Evolutionary conservation across 2,888 invertebrate genomes (phyloP).

Genomic region (Perdita meconis): DNA sequence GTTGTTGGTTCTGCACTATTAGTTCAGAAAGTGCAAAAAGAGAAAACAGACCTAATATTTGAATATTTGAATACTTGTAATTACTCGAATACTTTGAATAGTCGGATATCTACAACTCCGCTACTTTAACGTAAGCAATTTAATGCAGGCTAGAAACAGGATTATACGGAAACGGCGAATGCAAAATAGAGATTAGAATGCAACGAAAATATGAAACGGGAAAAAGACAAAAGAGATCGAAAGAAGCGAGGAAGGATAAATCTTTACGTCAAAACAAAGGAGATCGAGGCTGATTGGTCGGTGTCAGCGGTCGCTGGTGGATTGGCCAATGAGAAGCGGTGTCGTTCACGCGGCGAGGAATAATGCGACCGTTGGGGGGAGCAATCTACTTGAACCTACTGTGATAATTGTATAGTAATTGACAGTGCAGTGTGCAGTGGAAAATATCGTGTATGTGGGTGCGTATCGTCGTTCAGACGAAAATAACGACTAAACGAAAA

Average conservation of each 20-base stretch:
- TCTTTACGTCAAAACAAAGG: neutral
- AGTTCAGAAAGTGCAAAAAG: too few relatives aligned
- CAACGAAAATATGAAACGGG: neutral
- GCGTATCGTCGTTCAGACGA: slow-evolving; percentile 12
- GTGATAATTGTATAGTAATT: slow-evolving; percentile 53
- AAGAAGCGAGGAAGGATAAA: neutral
- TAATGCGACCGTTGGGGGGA: slow-evolving; percentile 39
- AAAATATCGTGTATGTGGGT: slow-evolving; percentile 45
- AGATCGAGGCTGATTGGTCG: slow-evolving; percentile 14
- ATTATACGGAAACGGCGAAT: too few relatives aligned
- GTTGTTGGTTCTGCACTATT: too few relatives aligned
- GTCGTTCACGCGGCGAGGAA: slow-evolving; percentile 33
- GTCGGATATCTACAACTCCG: too few relatives aligned
- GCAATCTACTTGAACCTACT: slow-evolving; percentile 40
- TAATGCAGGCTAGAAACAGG: too few relatives aligned
- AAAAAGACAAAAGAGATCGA: neutral
- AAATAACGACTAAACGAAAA: slow-evolving; percentile 38
- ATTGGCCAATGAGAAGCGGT: slow-evolving; percentile 28
- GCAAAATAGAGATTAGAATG: too few relatives aligned
- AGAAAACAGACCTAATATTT: too few relatives aligned
- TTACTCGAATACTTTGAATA: too few relatives aligned
- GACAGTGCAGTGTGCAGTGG: slow-evolving; percentile 53
- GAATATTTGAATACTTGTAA: too few relatives aligned
- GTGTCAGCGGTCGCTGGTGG: neutral
- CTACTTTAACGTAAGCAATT: too few relatives aligned